Conservation (phyloP, 2,888 invertebrate species). For the Mesorhabditis sp. region DNA sequence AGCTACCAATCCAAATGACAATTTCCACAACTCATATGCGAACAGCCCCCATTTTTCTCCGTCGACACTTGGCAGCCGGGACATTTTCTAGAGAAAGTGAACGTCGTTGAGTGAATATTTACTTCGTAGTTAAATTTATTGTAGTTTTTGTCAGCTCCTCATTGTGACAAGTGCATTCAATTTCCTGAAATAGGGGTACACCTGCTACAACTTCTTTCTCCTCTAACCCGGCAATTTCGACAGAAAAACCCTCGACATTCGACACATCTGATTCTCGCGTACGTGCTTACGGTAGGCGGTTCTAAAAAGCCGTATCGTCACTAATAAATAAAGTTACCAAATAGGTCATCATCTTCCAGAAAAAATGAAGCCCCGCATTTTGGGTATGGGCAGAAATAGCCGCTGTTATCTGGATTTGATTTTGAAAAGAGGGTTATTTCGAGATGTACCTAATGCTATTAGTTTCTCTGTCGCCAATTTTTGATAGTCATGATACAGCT, state of each 20-base stretch:
- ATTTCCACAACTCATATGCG: slow-evolving; percentile 48
- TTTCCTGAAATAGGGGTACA: slow-evolving; percentile 13
- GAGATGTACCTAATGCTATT: slow-evolving; percentile 18
- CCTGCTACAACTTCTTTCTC: slow-evolving; percentile 13
- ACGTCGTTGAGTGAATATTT: not conserved
- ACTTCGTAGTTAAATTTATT: slow-evolving; percentile 25
- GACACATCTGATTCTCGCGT: slow-evolving; percentile 32
- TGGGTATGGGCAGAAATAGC: slow-evolving; percentile 38
- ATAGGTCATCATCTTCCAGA: slow-evolving; percentile 37
- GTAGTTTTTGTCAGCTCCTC: slow-evolving; percentile 21
- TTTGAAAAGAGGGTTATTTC: not conserved
- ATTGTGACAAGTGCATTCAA: slow-evolving; percentile 16
- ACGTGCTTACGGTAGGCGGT: not conserved
- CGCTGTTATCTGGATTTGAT: slow-evolving; percentile 1
- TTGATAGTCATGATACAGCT: slow-evolving; percentile 40
- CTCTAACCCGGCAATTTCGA: slow-evolving; percentile 9
- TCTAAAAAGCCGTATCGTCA: not conserved
- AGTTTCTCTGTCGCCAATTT: slow-evolving; percentile 37
- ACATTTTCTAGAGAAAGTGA: slow-evolving; percentile 27
- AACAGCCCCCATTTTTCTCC: slow-evolving; percentile 49
- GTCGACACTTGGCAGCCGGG: slow-evolving; percentile 44
- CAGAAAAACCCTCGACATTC: slow-evolving; percentile 35
- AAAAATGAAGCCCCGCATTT: slow-evolving; percentile 41
- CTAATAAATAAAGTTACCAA: not conserved
- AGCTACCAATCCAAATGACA: slow-evolving; percentile 42